Conservation (phyloP, 2,888 invertebrate species). For the Listrodromus nycthemerus region DNA sequence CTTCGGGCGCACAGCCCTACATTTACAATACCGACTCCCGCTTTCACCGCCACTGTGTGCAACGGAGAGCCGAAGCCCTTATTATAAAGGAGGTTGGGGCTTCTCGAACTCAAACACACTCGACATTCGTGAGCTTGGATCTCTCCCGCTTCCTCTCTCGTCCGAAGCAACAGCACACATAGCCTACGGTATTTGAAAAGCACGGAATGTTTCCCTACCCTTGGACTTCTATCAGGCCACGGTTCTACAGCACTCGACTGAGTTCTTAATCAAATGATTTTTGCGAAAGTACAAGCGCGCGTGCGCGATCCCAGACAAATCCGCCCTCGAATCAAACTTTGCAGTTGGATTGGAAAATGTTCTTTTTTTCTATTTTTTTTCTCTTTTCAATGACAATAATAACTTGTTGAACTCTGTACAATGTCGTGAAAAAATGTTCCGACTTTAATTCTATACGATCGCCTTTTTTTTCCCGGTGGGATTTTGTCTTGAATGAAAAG, state of each 20-base stretch:
- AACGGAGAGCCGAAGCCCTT: slow-evolving; percentile 52
- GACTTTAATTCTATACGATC: neutral
- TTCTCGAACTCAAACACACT: slow-evolving; percentile 64
- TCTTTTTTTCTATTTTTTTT: slow-evolving; percentile 7
- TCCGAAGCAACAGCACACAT: neutral
- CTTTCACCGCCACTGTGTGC: slow-evolving; percentile 20
- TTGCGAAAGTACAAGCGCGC: slow-evolving; percentile 11
- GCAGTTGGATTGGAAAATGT: slow-evolving; percentile 4
- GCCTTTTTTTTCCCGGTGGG: neutral
- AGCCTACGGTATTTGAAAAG: slow-evolving; percentile 24
- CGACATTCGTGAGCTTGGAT: slow-evolving; percentile 57
- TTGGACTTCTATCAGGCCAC: neutral
- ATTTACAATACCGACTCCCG: neutral
- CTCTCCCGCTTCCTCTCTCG: slow-evolving; percentile 30
- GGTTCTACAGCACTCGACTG: neutral
- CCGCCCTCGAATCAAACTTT: slow-evolving; percentile 5
- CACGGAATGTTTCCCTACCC: slow-evolving; percentile 8
- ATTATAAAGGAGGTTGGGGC: slow-evolving; percentile 66
- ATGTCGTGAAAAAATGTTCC: slow-evolving; percentile 14
- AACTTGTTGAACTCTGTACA: slow-evolving; percentile 17
- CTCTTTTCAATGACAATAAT: neutral
- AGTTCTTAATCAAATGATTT: slow-evolving; percentile 17
- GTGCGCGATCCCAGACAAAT: neutral
- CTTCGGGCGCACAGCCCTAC: neutral
- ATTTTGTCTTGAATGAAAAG: slow-evolving; percentile 23